Percentiles rank a stretch among this genome's conserved stretches.
Evolutionary conservation across 35 echinoderm and acorn worm species (phyloP).

Genomic region (Hemicentrotus pulcherrimus): DNA sequence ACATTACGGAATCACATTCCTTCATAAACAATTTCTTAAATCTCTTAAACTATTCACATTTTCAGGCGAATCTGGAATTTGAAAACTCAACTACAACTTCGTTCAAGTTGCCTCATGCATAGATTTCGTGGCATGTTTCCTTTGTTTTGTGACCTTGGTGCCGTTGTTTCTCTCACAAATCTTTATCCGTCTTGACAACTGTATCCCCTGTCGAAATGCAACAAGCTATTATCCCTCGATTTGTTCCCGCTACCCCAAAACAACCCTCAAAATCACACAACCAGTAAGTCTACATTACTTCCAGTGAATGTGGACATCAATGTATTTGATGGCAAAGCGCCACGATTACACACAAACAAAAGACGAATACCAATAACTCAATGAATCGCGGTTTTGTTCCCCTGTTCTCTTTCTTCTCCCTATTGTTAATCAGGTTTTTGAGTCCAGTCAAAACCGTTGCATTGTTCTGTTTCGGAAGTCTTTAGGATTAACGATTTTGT

Average conservation of each 20-base stretch:
- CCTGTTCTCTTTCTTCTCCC: slow-evolving; percentile 33
- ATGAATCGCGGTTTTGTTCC: slow-evolving; percentile 32
- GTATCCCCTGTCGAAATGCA: not conserved
- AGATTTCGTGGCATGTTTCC: too few relatives aligned
- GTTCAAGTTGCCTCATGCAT: too few relatives aligned
- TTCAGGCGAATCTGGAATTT: too few relatives aligned
- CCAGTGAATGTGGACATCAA: not conserved
- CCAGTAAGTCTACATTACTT: not conserved
- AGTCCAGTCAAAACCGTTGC: not conserved
- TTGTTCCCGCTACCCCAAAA: not conserved
- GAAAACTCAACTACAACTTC: too few relatives aligned
- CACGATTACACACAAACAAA: not conserved
- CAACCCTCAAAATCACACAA: not conserved
- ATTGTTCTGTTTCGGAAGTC: slow-evolving; percentile 28
- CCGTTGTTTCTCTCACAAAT: too few relatives aligned
- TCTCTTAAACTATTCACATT: too few relatives aligned
- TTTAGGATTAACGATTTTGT: slow-evolving; percentile 32
- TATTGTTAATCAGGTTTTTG: not conserved
- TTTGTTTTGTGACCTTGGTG: too few relatives aligned
- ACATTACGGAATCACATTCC: too few relatives aligned
- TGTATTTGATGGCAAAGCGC: not conserved
- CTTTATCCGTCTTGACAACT: not conserved
- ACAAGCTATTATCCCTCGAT: not conserved
- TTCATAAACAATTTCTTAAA: too few relatives aligned
- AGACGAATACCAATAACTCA: not conserved